phyloP scores from a whole-genome alignment of 2,797 vertebrate species.

The Cryptoblepharus egeriae region DNA sequence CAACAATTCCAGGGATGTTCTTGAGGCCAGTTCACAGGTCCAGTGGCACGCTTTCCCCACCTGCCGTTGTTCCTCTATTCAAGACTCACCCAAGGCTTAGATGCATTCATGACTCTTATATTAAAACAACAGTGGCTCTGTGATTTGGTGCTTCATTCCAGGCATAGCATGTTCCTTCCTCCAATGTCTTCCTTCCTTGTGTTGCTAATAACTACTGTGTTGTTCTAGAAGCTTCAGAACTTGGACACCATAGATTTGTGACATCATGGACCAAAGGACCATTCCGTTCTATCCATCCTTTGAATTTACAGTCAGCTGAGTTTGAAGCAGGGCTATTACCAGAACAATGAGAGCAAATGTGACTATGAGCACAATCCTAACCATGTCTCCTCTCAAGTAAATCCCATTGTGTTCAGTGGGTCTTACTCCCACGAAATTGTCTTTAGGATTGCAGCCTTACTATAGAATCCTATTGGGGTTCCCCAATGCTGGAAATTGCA shows the following conservation, averaged over 20 bases:
- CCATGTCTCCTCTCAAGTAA: no score
- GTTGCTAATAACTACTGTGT: conserved; percentile 10
- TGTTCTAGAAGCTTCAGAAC: conserved; percentile 43
- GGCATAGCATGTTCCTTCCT: background rate
- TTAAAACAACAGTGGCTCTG: background rate
- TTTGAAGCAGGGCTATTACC: background rate
- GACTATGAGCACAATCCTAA: no score
- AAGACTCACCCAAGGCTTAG: background rate
- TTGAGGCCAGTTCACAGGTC: background rate
- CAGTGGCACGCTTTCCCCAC: background rate
- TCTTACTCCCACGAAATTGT: no score
- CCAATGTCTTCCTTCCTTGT: background rate
- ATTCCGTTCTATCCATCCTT: background rate
- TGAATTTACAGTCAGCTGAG: no score
- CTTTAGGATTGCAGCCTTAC: no score
- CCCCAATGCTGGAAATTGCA: no score
- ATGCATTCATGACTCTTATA: conserved; percentile 27
- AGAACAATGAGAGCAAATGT: no score
- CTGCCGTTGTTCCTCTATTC: background rate
- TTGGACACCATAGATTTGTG: conserved; percentile 10
- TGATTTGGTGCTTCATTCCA: conserved; percentile 11
- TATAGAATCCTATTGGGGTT: no score
- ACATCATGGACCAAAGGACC: conserved; percentile 19
- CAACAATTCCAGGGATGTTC: no score
- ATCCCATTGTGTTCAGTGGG: no score